Evolutionary conservation across 2,888 invertebrate species (phyloP), one percentile per base, ranked within the genome.

Genomic region (Diploptera punctata): DNA sequence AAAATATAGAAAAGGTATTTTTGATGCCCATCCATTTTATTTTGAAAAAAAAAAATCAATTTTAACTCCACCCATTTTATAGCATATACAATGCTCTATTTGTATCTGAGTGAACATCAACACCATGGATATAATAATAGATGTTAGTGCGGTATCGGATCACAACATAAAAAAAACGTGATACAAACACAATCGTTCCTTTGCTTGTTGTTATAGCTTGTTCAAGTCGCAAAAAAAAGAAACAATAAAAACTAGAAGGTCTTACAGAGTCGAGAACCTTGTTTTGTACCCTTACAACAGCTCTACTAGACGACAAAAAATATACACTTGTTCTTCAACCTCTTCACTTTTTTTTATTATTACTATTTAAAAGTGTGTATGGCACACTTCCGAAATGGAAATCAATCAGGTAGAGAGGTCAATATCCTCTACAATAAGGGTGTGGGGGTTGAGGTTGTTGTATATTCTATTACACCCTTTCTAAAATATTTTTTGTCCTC

Each of bases 401-500:
- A 65, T 65, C 65, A 65, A 65, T 65, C 65, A 57, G 57, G 57
- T 57, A 57, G 24, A 13, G 57, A 47, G 65, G 65, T 65, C 65
- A 65, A 65, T 47, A 47, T 26, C n/a, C 65, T 65, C 29, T 60
- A 60, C 31, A 60, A 60, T 60, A 60, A 60, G 31, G 47, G 24
- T 24, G 26, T 65, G 65, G 29, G 57, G 57, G 29, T 33, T 33
- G 33, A 33, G 16, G 60, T n/a, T 21, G 65, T 47, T 44, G 47
- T 65, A 65, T 65, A 65, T 65, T 65, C 65, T 65, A 65, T 65
- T 65, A 65, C 65, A 65, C 65, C 65, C 65, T 21, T 65, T 24
- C 24, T 26, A 26, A 65, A 65, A 44, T 44, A 44, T 43, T 65
- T 65, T 65, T 26, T 47, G 24, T 44, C 44, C 38, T 65, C 65